Base-by-base conservation (phyloP, 1,140 invertebrate genomes). In the Achroia grisella region DNA sequence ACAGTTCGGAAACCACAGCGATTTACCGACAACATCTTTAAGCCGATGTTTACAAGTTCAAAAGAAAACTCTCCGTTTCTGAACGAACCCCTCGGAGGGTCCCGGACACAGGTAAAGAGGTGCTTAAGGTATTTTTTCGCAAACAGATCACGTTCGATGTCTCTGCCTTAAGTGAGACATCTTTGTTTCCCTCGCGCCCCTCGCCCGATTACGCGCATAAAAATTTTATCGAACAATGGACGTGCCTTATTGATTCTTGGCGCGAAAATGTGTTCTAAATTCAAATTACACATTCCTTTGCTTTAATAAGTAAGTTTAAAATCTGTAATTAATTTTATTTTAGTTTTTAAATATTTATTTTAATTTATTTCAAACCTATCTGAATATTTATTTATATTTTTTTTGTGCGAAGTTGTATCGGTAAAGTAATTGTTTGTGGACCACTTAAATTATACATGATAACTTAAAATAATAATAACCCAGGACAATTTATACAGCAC, bases 71-170 rank as follows among this genome's bases (percentile, higher is more conserved):
- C 17, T 23, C 17, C 2, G 17, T 23, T 23, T 23, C 17, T 32
- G 29, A 33, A 43, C 37, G 29, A 33, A 43, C 52, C 68, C 72
- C 64, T 58, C 46, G 35, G 47, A 58, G 62, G 62, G 61, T 52
- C 41, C 45, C 36, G 40, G 46, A 65, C 55, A 66, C 70, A 77
- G 73, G 73, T 79, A 72, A 76, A 76, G 70, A 70, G 69, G 68
- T 79, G 56, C 76, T 83, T 80, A 79, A 64, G 59, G 58, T 66
- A 70, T 78, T 83, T 78, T 82, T 77, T 76, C 56, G 66, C 69
- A 80, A 71, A 77, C 76, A 61, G 79, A 83, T 83, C 79, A 83
- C 79, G 79, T 83, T 62, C 74, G 55, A 65, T 66, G 67, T 67
- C 68, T 37, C 50, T 34, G 48, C 48, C 54, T 73, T 83, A 80